phyloP scores from a whole-genome alignment of 2,797 vertebrate genomes.

The Diplodus puntazzo region DNA sequence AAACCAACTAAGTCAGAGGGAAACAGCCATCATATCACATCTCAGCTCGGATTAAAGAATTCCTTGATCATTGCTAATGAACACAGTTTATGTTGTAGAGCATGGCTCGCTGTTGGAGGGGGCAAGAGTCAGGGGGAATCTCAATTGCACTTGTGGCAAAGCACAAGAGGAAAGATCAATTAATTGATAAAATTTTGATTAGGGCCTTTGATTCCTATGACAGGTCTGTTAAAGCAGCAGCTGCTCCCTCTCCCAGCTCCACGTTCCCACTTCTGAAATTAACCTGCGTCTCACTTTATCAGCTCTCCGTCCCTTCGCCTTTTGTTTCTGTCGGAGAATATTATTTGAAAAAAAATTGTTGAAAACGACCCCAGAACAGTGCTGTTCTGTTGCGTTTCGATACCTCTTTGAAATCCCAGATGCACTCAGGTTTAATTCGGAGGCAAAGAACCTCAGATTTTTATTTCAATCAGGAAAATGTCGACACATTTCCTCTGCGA shows the following conservation, averaged over 20 bases:
- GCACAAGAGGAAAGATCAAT: constrained; percentile 78
- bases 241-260: constrained; percentile 45
- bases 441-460: background rate
- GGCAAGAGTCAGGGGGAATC: constrained; percentile 67
- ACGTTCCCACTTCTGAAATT: constrained; percentile 44
- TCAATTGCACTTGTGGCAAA: constrained; percentile 70
- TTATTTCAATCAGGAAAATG: too few relatives aligned
- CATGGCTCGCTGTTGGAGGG: constrained; percentile 60
- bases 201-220: constrained; percentile 79
- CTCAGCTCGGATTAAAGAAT: constrained; percentile 74
- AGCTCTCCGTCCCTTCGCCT: constrained; percentile 6
- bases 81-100: constrained; percentile 79
- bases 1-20: constrained; percentile 60
- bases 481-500: too few relatives aligned
- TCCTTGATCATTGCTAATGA: constrained; percentile 83
- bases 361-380: background rate
- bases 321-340: constrained; percentile 9
- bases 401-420: background rate
- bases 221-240: constrained; percentile 74
- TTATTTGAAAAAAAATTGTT: background rate
- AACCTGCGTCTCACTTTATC: constrained; percentile 30
- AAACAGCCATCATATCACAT: constrained; percentile 74
- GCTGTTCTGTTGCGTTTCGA: background rate
- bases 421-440: background rate
- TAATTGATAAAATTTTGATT: constrained; percentile 80